Conservation (phyloP, 2,888 invertebrate genomes). For the Epiblema foenella region DNA sequence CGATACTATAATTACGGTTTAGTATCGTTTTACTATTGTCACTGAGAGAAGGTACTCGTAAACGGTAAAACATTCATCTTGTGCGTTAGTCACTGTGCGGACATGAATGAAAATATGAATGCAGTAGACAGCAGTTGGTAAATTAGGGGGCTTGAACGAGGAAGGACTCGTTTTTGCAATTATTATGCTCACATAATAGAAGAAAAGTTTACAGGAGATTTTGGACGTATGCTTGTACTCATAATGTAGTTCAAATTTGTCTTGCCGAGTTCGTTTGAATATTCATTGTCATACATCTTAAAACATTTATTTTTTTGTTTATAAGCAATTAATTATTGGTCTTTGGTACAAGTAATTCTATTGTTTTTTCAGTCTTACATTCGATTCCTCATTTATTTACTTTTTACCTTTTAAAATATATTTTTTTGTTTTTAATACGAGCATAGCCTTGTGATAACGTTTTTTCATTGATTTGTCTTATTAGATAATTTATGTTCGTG, state of each 20-base stretch:
- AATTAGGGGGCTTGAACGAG: not conserved
- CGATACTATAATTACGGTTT: constrained; percentile 21
- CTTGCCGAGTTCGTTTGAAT: not conserved
- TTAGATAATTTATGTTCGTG: not conserved
- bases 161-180: not conserved
- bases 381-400: not conserved
- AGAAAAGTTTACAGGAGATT: not conserved
- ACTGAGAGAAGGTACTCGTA: constrained; percentile 11
- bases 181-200: not conserved
- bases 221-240: not conserved
- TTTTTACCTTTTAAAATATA: not conserved
- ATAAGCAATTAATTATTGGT: not conserved
- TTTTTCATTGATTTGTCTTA: not conserved
- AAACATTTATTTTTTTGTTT: no score
- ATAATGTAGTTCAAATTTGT: not conserved
- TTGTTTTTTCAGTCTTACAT: not conserved
- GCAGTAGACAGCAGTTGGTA: not conserved
- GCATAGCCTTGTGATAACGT: not conserved
- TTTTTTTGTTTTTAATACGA: not conserved
- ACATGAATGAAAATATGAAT: not conserved
- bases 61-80: not conserved
- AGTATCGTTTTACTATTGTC: constrained; percentile 18
- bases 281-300: not conserved
- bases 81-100: not conserved
- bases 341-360: not conserved